Percentiles rank a stretch among this genome's conserved stretches.
phyloP scores from a whole-genome alignment of 1,140 invertebrate species.

The Lethrus apterus region DNA sequence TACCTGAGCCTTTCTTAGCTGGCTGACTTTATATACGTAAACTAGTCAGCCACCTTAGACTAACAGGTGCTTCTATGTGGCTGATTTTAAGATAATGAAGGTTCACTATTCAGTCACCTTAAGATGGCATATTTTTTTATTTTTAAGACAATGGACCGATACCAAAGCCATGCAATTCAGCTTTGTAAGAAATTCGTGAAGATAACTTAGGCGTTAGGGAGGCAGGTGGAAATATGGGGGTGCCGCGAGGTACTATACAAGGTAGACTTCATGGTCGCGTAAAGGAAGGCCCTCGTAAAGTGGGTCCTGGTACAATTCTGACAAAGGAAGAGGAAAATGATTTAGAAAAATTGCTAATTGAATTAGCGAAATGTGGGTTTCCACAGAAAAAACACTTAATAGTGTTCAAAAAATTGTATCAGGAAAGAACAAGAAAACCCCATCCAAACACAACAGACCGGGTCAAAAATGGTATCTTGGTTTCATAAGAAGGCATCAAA shows the following conservation, averaged over 20 bases:
- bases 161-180: no score
- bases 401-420: conserved; percentile 13
- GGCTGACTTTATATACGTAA: no score
- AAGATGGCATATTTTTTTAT: no score
- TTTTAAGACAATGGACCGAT: no score
- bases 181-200: no score
- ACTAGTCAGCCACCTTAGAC: no score
- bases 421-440: conserved; percentile 8
- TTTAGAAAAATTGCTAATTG: conserved; percentile 14
- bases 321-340: conserved; percentile 11
- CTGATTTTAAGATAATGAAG: no score
- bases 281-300: background rate
- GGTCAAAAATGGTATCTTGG: conserved; percentile 24
- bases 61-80: no score
- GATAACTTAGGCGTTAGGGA: background rate
- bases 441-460: conserved; percentile 26
- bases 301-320: background rate
- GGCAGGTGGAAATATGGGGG: background rate
- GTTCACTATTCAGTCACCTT: no score
- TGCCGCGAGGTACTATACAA: conserved; percentile 1
- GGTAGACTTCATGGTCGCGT: conserved; percentile 1
- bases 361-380: conserved; percentile 20
- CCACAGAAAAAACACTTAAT: conserved; percentile 17
- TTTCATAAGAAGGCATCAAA: conserved; percentile 32
- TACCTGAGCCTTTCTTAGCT: no score